Percentiles rank a stretch among this genome's conserved stretches.
phyloP scores from a whole-genome alignment of 1,140 invertebrate genomes.

The Sarcophaga bullata region DNA sequence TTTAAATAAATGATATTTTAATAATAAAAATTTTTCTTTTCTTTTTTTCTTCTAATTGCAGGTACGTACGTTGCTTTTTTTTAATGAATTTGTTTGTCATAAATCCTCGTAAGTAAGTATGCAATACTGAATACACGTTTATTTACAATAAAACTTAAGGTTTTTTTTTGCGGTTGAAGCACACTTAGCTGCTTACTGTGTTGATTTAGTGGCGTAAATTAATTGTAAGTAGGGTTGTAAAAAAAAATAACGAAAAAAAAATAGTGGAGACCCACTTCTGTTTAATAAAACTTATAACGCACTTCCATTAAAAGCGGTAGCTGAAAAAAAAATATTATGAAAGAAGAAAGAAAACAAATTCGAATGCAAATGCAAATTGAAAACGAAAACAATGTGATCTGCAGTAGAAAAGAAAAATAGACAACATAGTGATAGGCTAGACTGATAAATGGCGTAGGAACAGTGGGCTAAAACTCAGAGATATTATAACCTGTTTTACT shows the following conservation, averaged over 20 bases:
- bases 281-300: slow-evolving; percentile 21
- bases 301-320: neutral
- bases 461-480: neutral
- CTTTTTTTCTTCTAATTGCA: neutral
- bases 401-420: neutral
- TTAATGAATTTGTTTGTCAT: neutral
- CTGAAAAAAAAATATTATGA: no score
- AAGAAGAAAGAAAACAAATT: no score
- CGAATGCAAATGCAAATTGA: no score
- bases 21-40: neutral
- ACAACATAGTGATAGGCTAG: neutral
- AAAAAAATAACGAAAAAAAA: neutral
- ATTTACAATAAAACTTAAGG: neutral
- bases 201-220: slow-evolving; percentile 5
- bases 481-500: no score
- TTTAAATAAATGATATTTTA: neutral
- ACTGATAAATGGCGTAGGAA: neutral
- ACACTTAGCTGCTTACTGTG: neutral
- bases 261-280: neutral
- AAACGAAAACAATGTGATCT: neutral
- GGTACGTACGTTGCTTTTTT: neutral
- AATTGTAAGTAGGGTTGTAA: slow-evolving; percentile 2
- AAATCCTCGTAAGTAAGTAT: neutral
- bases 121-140: no score
- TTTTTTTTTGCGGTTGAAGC: neutral